These are phyloP conservation scores for Eupristina koningsbergeri DNA, from an alignment of 1,140 invertebrate species.

Conservation along the genomic window DNA sequence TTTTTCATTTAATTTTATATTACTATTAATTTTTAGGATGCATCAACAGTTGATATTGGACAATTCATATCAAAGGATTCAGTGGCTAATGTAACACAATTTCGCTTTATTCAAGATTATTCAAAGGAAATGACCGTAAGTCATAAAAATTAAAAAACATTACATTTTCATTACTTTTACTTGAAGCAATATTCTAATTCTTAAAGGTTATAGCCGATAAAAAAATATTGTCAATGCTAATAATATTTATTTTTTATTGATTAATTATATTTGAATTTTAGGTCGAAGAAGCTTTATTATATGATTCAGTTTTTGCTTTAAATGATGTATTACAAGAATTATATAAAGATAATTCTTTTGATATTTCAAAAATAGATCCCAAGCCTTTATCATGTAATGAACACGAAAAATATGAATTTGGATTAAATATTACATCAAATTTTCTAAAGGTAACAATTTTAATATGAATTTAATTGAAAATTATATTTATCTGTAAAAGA, in stretches of 20 bases:
- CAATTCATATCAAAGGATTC: conserved; percentile 39
- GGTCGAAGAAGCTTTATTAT: conserved; percentile 83
- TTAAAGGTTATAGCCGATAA: no score
- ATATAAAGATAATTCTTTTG: conserved; percentile 64
- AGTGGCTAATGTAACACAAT: conserved; percentile 41
- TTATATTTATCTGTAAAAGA: no score
- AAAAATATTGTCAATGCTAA: no score
- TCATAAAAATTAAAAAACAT: background rate
- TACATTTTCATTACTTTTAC: no score
- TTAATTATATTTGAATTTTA: conserved; percentile 60
- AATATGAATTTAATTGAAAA: no score
- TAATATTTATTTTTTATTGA: no score
- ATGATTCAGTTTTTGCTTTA: conserved; percentile 85
- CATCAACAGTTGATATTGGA: background rate
- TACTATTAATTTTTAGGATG: conserved; percentile 15
- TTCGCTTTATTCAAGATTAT: conserved; percentile 29
- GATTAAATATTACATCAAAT: conserved; percentile 80
- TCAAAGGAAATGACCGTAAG: background rate
- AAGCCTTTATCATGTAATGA: conserved; percentile 77
- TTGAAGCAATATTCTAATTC: no score
- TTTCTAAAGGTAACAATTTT: conserved; percentile 78
- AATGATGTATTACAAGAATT: conserved; percentile 77
- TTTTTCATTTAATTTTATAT: no score
- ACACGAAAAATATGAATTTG: conserved; percentile 78
- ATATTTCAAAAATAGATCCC: conserved; percentile 65